Conservation (phyloP, 1,140 invertebrate genomes). For the Hyles vespertilio region DNA sequence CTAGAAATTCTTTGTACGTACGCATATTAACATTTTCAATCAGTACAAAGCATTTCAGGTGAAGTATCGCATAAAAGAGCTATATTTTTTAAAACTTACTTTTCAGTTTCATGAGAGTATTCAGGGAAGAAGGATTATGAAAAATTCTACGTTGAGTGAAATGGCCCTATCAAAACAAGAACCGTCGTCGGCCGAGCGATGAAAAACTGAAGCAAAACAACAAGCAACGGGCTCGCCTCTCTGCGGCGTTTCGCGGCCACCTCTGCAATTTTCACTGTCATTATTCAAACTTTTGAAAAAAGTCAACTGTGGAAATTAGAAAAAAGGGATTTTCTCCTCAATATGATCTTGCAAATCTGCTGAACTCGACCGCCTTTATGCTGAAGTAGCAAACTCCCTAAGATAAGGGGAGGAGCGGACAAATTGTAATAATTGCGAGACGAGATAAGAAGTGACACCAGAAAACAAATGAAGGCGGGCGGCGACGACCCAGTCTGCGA, state of each 20-base stretch:
- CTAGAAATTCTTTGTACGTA: no score
- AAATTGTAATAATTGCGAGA: slow-evolving; percentile 75
- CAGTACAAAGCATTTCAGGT: no score
- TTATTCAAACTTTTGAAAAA: slow-evolving; percentile 68
- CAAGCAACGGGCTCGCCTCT: slow-evolving; percentile 49
- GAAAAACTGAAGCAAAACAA: slow-evolving; percentile 60
- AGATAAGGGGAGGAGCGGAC: slow-evolving; percentile 73
- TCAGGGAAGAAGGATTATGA: slow-evolving; percentile 29
- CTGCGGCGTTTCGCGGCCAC: slow-evolving; percentile 49
- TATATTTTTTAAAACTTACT: no score
- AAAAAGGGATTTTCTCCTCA: slow-evolving; percentile 56
- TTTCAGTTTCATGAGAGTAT: background rate
- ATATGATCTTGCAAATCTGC: slow-evolving; percentile 69
- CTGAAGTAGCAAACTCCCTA: slow-evolving; percentile 65
- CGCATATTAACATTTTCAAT: no score
- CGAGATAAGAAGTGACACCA: slow-evolving; percentile 73
- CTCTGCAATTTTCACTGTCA: slow-evolving; percentile 60
- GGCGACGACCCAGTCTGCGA: slow-evolving; percentile 21
- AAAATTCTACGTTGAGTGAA: slow-evolving; percentile 41
- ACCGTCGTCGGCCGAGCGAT: slow-evolving; percentile 29
- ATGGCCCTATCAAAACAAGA: slow-evolving; percentile 48
- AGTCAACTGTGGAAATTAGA: slow-evolving; percentile 52
- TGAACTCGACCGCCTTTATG: slow-evolving; percentile 66
- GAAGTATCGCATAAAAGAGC: no score
- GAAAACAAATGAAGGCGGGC: slow-evolving; percentile 72